Evolutionary conservation across 1,140 invertebrate genomes (phyloP).

Genomic region (Asbolus verrucosus): DNA sequence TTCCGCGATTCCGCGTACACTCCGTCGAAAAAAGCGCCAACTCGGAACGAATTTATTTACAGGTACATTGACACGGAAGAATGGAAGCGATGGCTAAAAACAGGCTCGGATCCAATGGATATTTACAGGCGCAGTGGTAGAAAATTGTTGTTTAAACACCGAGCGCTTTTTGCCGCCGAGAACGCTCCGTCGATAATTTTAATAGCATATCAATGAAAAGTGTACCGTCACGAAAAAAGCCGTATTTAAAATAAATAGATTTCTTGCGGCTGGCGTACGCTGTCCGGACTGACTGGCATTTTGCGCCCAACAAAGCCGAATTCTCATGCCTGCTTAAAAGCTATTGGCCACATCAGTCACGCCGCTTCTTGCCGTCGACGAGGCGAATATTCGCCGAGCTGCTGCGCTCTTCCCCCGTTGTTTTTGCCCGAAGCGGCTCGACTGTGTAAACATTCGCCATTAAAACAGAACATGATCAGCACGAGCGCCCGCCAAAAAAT

Average conservation of each 20-base stretch:
- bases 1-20: not conserved
- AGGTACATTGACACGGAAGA: slow-evolving; percentile 42
- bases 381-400: slow-evolving; percentile 50
- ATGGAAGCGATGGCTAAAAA: slow-evolving; percentile 18
- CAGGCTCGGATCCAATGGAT: slow-evolving; percentile 27
- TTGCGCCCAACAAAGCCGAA: slow-evolving; percentile 49
- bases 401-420: slow-evolving; percentile 35
- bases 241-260: slow-evolving; percentile 52
- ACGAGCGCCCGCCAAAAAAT: slow-evolving; percentile 26
- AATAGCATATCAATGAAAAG: slow-evolving; percentile 45
- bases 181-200: slow-evolving; percentile 12
- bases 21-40: not conserved
- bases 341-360: slow-evolving; percentile 53
- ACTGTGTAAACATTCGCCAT: slow-evolving; percentile 41
- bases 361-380: slow-evolving; percentile 46
- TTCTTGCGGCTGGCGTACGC: slow-evolving; percentile 44
- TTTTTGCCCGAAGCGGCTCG: slow-evolving; percentile 41
- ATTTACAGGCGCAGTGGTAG: slow-evolving; percentile 34
- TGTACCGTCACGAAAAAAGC: slow-evolving; percentile 38
- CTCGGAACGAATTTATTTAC: slow-evolving; percentile 24
- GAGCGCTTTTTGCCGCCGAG: slow-evolving; percentile 1
- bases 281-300: slow-evolving; percentile 44
- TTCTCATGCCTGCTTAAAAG: slow-evolving; percentile 57
- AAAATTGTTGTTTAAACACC: slow-evolving; percentile 44
- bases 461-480: slow-evolving; percentile 31